Evolutionary conservation across 2,797 vertebrate genomes (phyloP).

Genomic region (Malacoctenus gilli): DNA sequence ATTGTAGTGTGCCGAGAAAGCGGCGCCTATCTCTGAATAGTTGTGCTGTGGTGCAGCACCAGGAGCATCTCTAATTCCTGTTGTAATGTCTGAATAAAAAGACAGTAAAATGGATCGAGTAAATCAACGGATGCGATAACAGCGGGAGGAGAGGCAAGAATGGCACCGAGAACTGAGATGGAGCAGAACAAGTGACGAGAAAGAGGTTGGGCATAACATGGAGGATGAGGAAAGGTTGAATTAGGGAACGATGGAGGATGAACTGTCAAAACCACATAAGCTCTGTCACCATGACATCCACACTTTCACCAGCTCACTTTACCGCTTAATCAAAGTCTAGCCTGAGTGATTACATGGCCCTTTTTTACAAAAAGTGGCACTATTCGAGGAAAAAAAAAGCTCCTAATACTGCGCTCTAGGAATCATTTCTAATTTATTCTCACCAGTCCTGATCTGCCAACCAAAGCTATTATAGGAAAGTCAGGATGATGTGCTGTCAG

Average conservation of each 20-base stretch:
- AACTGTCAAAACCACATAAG: conserved; percentile 62
- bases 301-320: conserved; percentile 57
- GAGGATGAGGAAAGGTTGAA: conserved; percentile 43
- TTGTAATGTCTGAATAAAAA: conserved; percentile 18
- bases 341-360: conserved; percentile 60
- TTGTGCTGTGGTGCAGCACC: conserved; percentile 1
- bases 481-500: conserved; percentile 71
- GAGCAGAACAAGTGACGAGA: conserved; percentile 43
- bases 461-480: conserved; percentile 67
- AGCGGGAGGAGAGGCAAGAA: conserved; percentile 13
- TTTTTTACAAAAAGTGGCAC: conserved; percentile 55
- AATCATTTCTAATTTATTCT: conserved; percentile 74
- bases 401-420: conserved; percentile 58
- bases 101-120: conserved; percentile 7
- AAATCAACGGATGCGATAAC: conserved; percentile 27
- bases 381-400: conserved; percentile 51
- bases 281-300: conserved; percentile 57
- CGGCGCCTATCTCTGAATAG: conserved; percentile 11
- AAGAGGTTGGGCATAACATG: conserved; percentile 24
- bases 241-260: conserved; percentile 38
- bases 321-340: conserved; percentile 68
- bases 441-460: conserved; percentile 67
- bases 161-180: conserved; percentile 20
- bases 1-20: background rate
- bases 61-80: conserved; percentile 6